Base-by-base conservation (phyloP, 2,797 vertebrate species). In the Triplophysa bombifrons region DNA sequence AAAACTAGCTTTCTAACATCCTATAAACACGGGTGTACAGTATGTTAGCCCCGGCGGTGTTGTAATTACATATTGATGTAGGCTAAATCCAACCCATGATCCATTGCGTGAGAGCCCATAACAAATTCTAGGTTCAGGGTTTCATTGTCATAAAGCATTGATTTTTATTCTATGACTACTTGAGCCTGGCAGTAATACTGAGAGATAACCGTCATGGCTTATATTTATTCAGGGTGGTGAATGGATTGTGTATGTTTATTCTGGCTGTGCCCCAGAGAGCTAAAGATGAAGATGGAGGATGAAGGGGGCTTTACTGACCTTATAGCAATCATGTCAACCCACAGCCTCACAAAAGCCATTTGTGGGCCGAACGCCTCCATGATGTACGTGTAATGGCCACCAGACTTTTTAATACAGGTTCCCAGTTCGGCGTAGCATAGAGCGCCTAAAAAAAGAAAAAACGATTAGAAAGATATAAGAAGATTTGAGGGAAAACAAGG, bases 301-400 rank as follows among this genome's bases (percentile, higher is more conserved):
- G 76, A 78, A 64, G 63, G 38, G 72, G 30, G 74, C 51, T 75
- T 20, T 58, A 86, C 92, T 92, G 90, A 99, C 98, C 97, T 95
- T 89, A 99, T 96, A 64, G 96, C 87, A 5, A 98, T 93, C 1
- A 99, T 88, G 65, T 99, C 97, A 34, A 90, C 94, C 98, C 98
- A 99, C 14, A 99, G 92, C 81, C 94, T 90, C 53, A 99, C 86
- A 84, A 99, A 99, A 74, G 98, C 97, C 88, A 95, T 91, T 61
- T 95, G 89, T 0, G 96, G 96, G 58, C 97, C 98, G 84, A 98
- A 99, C 8, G 96, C 95, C 89, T 98, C 98, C 88, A 98, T 83
- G 82, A 99, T 94, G 9, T 99, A 99, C 0, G 93, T 97, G 70
- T 99, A 99, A 86, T 99, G 97, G 51, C 98, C 98, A 1, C 97